Percentiles rank a stretch among this genome's conserved stretches.
Evolutionary conservation across 37 sponge, comb jelly and placozoan genomes (phyloP).

Genomic region (Trichoplax adhaerens): DNA sequence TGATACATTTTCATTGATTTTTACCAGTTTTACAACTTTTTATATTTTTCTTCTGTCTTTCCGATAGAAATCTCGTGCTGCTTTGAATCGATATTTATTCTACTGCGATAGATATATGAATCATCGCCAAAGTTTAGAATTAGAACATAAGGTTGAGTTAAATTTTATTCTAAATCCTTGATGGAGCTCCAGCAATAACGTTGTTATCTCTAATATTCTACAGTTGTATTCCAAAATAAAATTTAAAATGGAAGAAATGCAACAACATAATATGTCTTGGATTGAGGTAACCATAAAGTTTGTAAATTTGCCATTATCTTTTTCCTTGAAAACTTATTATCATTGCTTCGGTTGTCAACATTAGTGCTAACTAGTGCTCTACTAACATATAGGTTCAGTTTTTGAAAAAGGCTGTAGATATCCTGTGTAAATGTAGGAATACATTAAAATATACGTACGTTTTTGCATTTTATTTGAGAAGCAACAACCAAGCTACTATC

Average conservation of each 20-base stretch:
- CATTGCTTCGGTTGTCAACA: no score
- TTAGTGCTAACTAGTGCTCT: no score
- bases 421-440: constrained; percentile 60
- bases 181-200: background rate
- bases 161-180: background rate
- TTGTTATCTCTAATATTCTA: background rate
- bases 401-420: constrained; percentile 69
- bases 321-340: no score
- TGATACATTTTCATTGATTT: constrained; percentile 2
- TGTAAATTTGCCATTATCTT: no score
- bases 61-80: constrained; percentile 33
- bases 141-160: constrained; percentile 37
- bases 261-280: background rate
- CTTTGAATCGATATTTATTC: constrained; percentile 65
- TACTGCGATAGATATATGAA: constrained; percentile 82
- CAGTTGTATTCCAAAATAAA: constrained; percentile 57
- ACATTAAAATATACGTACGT: constrained; percentile 76
- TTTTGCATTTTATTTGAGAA: constrained; percentile 75
- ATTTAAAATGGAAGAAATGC: constrained; percentile 53
- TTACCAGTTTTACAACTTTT: background rate
- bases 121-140: constrained; percentile 46
- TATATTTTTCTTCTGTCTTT: background rate
- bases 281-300: background rate
- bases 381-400: constrained; percentile 44
- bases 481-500: constrained; percentile 75